Conservation (phyloP, 2,113 vertebrate genomes). For the Tauraco erythrolophus region DNA sequence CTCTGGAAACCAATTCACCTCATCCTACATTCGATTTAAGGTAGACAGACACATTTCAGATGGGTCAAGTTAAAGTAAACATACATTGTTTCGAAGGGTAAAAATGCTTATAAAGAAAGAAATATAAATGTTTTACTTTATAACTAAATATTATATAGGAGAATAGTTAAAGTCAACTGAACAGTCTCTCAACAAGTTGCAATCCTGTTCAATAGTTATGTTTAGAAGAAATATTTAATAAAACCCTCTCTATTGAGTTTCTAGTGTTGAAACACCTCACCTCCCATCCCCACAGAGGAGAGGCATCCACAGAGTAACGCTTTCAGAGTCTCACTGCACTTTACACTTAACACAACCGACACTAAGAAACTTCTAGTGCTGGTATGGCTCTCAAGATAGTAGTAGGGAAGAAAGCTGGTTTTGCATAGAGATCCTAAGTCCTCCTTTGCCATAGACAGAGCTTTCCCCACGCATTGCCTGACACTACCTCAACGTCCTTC, state of each 20-base stretch:
- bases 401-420: background rate
- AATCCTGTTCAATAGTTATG: background rate
- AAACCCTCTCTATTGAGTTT: background rate
- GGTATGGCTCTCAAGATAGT: background rate
- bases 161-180: background rate
- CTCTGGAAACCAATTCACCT: background rate
- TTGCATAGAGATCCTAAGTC: background rate
- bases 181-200: background rate
- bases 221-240: background rate
- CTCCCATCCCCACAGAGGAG: background rate
- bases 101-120: background rate
- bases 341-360: background rate
- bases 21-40: background rate
- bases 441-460: fast-evolving
- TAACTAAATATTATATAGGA: background rate
- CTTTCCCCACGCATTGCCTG: fast-evolving
- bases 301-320: background rate
- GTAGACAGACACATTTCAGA: background rate
- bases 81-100: fast-evolving
- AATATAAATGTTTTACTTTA: background rate
- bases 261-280: background rate
- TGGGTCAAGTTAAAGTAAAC: background rate
- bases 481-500: background rate
- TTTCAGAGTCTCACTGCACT: background rate
- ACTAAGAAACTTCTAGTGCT: background rate